phyloP scores from a whole-genome alignment of 2,113 vertebrate genomes.

The Pithys albifrons region DNA sequence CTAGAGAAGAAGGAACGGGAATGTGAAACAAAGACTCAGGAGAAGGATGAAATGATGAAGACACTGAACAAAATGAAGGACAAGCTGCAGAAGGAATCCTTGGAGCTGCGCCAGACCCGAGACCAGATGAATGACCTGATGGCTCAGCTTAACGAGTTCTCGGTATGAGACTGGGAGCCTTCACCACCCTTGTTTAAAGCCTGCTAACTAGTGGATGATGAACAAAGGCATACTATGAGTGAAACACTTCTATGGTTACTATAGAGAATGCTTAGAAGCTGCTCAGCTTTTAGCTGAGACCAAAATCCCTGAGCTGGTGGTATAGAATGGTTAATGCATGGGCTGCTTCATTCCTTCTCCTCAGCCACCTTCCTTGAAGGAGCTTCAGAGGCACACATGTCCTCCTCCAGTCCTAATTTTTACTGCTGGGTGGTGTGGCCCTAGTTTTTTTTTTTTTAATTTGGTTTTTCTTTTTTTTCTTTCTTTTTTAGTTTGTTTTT shows the following conservation, averaged over 20 bases:
- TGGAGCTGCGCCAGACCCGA: conserved; percentile 89
- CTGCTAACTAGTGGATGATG: neutral
- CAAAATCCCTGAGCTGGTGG: neutral
- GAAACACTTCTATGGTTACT: neutral
- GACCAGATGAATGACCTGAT: conserved; percentile 91
- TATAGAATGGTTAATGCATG: neutral
- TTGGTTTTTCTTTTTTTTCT: no score
- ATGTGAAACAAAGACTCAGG: conserved; percentile 93
- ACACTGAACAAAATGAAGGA: conserved; percentile 99
- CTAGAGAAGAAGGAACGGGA: conserved; percentile 94
- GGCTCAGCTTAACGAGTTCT: conserved; percentile 84
- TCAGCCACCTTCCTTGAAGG: neutral
- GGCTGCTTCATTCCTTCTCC: neutral
- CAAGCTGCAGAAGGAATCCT: conserved; percentile 92
- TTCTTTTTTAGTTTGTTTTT: no score
- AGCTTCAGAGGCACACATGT: neutral
- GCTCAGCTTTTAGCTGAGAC: neutral
- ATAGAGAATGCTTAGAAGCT: neutral
- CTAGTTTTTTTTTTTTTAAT: neutral
- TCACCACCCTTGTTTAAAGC: neutral
- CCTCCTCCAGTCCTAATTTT: neutral
- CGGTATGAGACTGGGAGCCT: conserved; percentile 74
- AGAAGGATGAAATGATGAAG: conserved; percentile 99
- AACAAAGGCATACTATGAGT: neutral
- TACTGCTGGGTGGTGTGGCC: neutral